phyloP scores from a whole-genome alignment of 2,113 vertebrate species.

The Solenodon paradoxus region DNA sequence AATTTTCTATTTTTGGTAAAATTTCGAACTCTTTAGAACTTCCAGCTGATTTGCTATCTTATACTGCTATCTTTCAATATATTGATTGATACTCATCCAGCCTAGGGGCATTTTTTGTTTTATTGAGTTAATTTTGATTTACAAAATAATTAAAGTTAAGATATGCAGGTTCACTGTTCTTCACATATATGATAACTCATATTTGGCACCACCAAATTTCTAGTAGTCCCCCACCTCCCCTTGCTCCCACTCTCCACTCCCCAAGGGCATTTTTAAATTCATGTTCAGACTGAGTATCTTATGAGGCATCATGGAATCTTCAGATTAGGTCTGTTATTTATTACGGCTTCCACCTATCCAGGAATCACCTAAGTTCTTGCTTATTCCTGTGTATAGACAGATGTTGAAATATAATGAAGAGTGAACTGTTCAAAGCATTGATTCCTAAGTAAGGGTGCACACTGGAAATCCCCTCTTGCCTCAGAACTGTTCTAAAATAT shows the following conservation, averaged over 20 bases:
- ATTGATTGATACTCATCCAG: not conserved
- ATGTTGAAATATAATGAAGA: not conserved
- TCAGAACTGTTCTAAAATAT: not conserved
- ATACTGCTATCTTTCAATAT: not conserved
- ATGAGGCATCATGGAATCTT: not conserved
- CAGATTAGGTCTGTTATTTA: not conserved
- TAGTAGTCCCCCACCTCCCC: too few species aligned
- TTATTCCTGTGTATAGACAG: not conserved
- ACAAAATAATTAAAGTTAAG: too few species aligned
- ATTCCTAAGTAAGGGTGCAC: not conserved
- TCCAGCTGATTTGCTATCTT: not conserved
- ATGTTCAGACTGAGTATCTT: conserved; percentile 31
- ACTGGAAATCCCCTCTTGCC: too few species aligned
- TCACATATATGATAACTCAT: too few species aligned
- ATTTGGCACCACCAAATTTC: too few species aligned
- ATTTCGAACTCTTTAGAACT: not conserved
- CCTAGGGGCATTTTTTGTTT: not conserved
- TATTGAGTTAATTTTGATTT: too few species aligned
- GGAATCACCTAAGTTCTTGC: not conserved
- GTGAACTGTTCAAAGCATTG: not conserved
- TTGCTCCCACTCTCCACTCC: too few species aligned
- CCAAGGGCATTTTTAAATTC: too few species aligned
- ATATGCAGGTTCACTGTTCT: too few species aligned
- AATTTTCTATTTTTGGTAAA: not conserved
- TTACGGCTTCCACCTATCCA: not conserved